Evolutionary conservation across 2,888 invertebrate species (phyloP).

Genomic region (Cataglyphis livida): DNA sequence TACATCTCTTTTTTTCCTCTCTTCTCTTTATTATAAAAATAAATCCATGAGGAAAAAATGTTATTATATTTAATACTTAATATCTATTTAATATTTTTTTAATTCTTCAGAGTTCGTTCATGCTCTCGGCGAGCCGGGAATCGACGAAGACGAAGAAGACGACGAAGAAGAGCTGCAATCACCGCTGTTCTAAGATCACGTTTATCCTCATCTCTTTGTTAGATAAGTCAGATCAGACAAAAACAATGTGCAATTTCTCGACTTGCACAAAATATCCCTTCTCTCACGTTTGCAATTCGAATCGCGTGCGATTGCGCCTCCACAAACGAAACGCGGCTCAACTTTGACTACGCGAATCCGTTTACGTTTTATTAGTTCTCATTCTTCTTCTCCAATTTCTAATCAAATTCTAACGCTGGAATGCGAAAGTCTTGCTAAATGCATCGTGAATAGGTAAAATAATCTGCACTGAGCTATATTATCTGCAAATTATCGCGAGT

Average conservation of each 20-base stretch:
- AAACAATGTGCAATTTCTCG: conserved; percentile 42
- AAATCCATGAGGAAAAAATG: not conserved
- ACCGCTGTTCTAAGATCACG: conserved; percentile 78
- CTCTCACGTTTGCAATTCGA: conserved; percentile 63
- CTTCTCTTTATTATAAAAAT: not conserved
- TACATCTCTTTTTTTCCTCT: not conserved
- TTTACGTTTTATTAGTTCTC: conserved; percentile 37
- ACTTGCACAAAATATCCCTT: conserved; percentile 50
- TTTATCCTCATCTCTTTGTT: conserved; percentile 69
- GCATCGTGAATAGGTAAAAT: conserved; percentile 44
- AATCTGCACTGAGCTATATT: conserved; percentile 42
- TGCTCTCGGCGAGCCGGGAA: conserved; percentile 93
- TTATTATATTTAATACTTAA: not conserved
- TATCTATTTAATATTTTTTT: not conserved
- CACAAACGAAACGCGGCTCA: conserved; percentile 48
- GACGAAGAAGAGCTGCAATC: conserved; percentile 89
- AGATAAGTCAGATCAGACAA: conserved; percentile 69
- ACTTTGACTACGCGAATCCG: conserved; percentile 31
- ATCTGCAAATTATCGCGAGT: conserved; percentile 40
- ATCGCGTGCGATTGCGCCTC: conserved; percentile 28
- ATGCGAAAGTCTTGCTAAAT: conserved; percentile 34
- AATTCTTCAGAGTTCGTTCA: conserved; percentile 90
- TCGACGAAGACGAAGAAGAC: conserved; percentile 91
- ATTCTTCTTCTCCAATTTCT: conserved; percentile 40
- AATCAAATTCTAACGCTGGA: conserved; percentile 39